Evolutionary conservation across 2,797 vertebrate species (phyloP).

Genomic region (Novumbra hubbsi): DNA sequence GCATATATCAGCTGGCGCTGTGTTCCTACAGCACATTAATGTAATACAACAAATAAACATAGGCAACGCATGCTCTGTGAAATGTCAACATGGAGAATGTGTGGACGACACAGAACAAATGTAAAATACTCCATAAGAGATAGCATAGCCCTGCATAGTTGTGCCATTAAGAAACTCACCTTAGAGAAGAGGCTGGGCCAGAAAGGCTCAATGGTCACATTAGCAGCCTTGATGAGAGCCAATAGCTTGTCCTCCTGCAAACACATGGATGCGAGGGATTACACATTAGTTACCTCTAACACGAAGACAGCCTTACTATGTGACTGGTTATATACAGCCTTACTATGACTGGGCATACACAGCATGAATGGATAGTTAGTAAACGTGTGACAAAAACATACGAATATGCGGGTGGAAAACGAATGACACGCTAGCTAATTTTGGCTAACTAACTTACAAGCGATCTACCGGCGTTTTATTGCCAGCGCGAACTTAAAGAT

Average conservation of each 20-base stretch:
- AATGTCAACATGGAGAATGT: not conserved
- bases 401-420: not conserved
- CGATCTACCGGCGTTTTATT: not conserved
- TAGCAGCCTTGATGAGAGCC: conserved; percentile 93
- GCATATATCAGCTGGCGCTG: too few relatives aligned
- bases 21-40: too few relatives aligned
- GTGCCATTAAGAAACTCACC: conserved; percentile 65
- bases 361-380: not conserved
- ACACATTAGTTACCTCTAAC: not conserved
- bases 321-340: not conserved
- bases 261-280: conserved; percentile 14
- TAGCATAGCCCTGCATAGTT: not conserved
- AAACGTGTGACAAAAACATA: not conserved
- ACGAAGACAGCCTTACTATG: not conserved
- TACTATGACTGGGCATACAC: not conserved
- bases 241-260: conserved; percentile 95
- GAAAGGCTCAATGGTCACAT: conserved; percentile 93
- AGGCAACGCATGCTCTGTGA: too few relatives aligned
- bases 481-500: not conserved
- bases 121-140: not conserved
- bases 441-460: not conserved
- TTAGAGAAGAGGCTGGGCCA: conserved; percentile 97
- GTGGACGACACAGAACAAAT: not conserved
- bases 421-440: not conserved
- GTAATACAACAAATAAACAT: too few relatives aligned